These are phyloP conservation scores for Xestia rhomboidea DNA, from an alignment of 2,888 invertebrate genomes.

Conservation along the genomic window DNA sequence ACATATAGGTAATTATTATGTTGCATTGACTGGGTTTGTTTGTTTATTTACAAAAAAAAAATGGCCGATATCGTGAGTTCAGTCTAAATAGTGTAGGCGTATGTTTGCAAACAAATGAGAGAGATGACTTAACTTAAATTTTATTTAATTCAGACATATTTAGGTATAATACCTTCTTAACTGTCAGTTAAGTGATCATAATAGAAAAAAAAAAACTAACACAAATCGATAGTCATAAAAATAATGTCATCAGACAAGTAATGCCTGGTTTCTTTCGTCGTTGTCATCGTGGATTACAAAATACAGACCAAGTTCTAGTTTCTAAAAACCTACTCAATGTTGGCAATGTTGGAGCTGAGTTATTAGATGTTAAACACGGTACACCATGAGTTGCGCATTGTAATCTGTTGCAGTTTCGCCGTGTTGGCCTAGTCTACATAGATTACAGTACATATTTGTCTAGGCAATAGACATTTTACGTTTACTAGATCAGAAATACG, in stretches of 20 bases:
- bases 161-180: not conserved
- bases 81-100: constrained; percentile 21
- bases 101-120: constrained; percentile 38
- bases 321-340: not conserved
- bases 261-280: not conserved
- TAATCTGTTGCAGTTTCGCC: constrained; percentile 34
- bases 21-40: not conserved
- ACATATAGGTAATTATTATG: not conserved
- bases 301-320: not conserved
- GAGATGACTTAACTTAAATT: constrained; percentile 5
- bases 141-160: not conserved
- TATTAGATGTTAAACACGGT: constrained; percentile 15
- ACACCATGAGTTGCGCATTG: constrained; percentile 36
- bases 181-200: not conserved
- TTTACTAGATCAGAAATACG: not conserved
- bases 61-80: not conserved
- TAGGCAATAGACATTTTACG: constrained; percentile 13
- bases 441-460: constrained; percentile 38
- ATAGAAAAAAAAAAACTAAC: not conserved
- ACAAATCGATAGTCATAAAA: not conserved
- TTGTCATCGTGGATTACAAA: constrained; percentile 1
- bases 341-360: constrained; percentile 10
- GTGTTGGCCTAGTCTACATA: constrained; percentile 41
- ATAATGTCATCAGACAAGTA: not conserved
- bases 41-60: constrained; percentile 13